Conservation (phyloP, 1,140 invertebrate genomes). For the Hyles vespertilio region DNA sequence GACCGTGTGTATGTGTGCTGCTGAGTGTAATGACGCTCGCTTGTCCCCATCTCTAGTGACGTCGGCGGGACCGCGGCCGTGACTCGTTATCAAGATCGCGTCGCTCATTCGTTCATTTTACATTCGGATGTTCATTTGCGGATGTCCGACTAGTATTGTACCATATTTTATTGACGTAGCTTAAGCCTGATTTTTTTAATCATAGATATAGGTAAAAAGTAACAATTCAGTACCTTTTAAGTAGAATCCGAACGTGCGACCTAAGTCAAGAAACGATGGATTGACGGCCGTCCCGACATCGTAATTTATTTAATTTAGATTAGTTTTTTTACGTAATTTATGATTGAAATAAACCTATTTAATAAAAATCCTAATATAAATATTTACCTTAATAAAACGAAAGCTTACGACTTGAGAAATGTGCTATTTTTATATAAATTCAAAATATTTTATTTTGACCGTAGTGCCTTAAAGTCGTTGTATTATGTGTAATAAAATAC, state of each 20-base stretch:
- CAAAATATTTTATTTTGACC: slow-evolving; percentile 19
- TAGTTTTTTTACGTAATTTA: slow-evolving; percentile 71
- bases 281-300: slow-evolving; percentile 71
- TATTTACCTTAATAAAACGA: slow-evolving; percentile 40
- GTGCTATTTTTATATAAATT: slow-evolving; percentile 47
- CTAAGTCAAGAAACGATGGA: slow-evolving; percentile 71
- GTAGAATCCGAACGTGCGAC: slow-evolving; percentile 72
- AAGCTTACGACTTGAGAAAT: slow-evolving; percentile 49
- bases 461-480: slow-evolving; percentile 57
- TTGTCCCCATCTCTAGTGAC: slow-evolving; percentile 72
- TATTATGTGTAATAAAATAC: slow-evolving; percentile 34
- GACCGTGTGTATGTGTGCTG: slow-evolving; percentile 38
- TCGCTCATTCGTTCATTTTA: slow-evolving; percentile 70
- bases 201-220: slow-evolving; percentile 64
- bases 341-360: slow-evolving; percentile 65
- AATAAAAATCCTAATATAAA: slow-evolving; percentile 59
- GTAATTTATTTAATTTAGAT: slow-evolving; percentile 73
- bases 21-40: slow-evolving; percentile 53
- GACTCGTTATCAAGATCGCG: slow-evolving; percentile 67
- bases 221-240: slow-evolving; percentile 71
- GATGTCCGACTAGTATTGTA: slow-evolving; percentile 64
- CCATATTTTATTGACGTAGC: slow-evolving; percentile 66
- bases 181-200: slow-evolving; percentile 59
- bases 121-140: slow-evolving; percentile 43
- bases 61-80: slow-evolving; percentile 60